Percentiles rank a stretch among this genome's conserved stretches.
Conservation (phyloP, 1,140 invertebrate genomes). For the Nomia melanderi region DNA sequence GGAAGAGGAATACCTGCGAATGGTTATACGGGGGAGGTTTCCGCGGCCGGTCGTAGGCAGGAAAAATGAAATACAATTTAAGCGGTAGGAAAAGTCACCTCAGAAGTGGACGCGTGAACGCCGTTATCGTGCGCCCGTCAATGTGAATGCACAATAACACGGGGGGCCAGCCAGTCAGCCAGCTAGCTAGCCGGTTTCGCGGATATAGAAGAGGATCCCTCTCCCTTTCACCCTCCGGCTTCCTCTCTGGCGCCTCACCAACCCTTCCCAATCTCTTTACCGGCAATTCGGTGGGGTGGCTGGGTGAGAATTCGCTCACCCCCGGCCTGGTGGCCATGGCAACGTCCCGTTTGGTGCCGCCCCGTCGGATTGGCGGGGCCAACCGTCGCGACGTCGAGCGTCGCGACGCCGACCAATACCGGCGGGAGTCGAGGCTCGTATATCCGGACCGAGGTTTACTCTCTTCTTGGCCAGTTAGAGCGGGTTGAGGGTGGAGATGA, state of each 20-base stretch:
- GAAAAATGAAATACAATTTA: conserved; percentile 41
- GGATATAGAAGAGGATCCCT: conserved; percentile 37
- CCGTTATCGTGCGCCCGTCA: conserved; percentile 47
- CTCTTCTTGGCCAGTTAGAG: conserved; percentile 43
- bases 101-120: conserved; percentile 39
- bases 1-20: background rate
- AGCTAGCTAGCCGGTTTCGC: too few relatives aligned
- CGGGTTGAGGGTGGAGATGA: conserved; percentile 56
- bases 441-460: conserved; percentile 38
- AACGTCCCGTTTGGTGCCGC: conserved; percentile 57
- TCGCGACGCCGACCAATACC: conserved; percentile 67
- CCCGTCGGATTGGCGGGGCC: conserved; percentile 49
- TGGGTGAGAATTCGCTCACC: conserved; percentile 41
- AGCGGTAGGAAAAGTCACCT: conserved; percentile 31
- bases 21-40: background rate
- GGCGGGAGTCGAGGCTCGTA: conserved; percentile 20
- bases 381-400: conserved; percentile 61
- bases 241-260: too few relatives aligned
- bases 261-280: too few relatives aligned
- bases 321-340: conserved; percentile 66
- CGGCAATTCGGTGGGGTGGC: background rate
- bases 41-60: background rate
- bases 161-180: conserved; percentile 38
- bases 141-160: conserved; percentile 50
- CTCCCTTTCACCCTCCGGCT: background rate